Conservation (phyloP, 2,888 invertebrate species). For the Dexiosoma caninum region DNA sequence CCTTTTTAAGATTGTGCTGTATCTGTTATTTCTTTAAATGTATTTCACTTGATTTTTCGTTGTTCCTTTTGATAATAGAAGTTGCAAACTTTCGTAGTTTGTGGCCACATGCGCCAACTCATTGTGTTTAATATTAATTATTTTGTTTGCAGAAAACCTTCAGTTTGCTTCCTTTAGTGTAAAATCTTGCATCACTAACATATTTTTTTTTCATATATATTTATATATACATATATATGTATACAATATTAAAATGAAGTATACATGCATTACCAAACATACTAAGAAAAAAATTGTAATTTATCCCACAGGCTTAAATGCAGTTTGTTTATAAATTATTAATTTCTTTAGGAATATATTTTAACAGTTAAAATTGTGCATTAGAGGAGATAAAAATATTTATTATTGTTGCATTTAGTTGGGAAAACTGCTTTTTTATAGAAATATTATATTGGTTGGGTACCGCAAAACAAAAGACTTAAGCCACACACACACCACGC, state of each 20-base stretch:
- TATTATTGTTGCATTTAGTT: too few relatives aligned
- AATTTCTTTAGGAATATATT: neutral
- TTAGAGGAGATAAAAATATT: too few relatives aligned
- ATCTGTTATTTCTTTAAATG: neutral
- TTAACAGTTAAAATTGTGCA: neutral
- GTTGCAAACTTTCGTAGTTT: neutral
- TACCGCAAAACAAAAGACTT: slow-evolving; percentile 14
- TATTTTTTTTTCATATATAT: too few relatives aligned
- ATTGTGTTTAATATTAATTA: slow-evolving; percentile 36
- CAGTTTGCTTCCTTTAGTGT: neutral
- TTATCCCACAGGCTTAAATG: slow-evolving; percentile 33
- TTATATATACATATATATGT: neutral
- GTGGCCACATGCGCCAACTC: neutral
- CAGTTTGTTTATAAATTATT: neutral
- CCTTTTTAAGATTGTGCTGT: slow-evolving; percentile 15
- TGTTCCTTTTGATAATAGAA: neutral
- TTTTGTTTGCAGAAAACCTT: neutral
- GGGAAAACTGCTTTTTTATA: too few relatives aligned
- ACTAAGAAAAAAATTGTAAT: slow-evolving; percentile 25
- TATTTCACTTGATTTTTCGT: neutral
- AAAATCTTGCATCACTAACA: slow-evolving; percentile 23
- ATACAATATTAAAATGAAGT: slow-evolving; percentile 7
- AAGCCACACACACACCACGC: neutral
- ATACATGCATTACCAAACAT: neutral
- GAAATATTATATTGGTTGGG: neutral